A percentile compares a stretch with the other conserved stretches of the same genome.
Evolutionary conservation across 1,140 invertebrate species (phyloP).

Genomic region (Pseudomyrmex dendroicus): DNA sequence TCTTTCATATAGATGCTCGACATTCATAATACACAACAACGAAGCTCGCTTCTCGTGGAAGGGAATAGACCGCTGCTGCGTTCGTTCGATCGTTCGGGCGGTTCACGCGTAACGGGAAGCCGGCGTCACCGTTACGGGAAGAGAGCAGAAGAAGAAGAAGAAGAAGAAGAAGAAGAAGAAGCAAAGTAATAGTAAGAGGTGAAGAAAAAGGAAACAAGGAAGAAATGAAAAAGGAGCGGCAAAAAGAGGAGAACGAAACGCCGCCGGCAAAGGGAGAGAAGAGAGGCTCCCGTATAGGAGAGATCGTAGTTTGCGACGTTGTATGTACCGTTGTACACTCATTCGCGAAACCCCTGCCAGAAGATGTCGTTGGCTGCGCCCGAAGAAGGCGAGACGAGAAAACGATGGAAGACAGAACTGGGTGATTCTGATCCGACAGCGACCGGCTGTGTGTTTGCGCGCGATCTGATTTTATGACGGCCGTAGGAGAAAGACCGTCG

Average conservation of each 20-base stretch:
- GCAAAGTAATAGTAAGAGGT: background rate
- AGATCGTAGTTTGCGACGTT: slow-evolving; percentile 47
- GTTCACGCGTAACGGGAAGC: slow-evolving; percentile 73
- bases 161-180: slow-evolving; percentile 9
- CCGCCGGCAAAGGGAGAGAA: slow-evolving; percentile 6
- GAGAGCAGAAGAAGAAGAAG: slow-evolving; percentile 32
- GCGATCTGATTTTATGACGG: slow-evolving; percentile 63
- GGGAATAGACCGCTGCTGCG: slow-evolving; percentile 61
- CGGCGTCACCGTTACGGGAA: slow-evolving; percentile 72
- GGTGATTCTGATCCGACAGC: slow-evolving; percentile 49
- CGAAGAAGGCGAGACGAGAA: background rate
- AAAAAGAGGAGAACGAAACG: slow-evolving; percentile 61
- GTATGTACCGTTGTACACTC: slow-evolving; percentile 59
- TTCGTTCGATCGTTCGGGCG: slow-evolving; percentile 36
- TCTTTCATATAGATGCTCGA: slow-evolving; percentile 27
- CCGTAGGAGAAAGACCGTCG: slow-evolving; percentile 21
- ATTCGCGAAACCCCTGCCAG: slow-evolving; percentile 54
- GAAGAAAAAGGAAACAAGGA: background rate
- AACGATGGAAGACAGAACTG: slow-evolving; percentile 37
- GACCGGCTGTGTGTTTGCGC: background rate
- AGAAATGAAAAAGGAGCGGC: slow-evolving; percentile 60
- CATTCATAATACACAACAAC: slow-evolving; percentile 72
- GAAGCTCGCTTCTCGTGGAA: slow-evolving; percentile 54
- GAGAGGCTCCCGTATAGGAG: slow-evolving; percentile 32
- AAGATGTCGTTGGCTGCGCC: slow-evolving; percentile 58